Evolutionary conservation across 2,888 invertebrate species (phyloP).

Genomic region (Bruchidius siliquastri): DNA sequence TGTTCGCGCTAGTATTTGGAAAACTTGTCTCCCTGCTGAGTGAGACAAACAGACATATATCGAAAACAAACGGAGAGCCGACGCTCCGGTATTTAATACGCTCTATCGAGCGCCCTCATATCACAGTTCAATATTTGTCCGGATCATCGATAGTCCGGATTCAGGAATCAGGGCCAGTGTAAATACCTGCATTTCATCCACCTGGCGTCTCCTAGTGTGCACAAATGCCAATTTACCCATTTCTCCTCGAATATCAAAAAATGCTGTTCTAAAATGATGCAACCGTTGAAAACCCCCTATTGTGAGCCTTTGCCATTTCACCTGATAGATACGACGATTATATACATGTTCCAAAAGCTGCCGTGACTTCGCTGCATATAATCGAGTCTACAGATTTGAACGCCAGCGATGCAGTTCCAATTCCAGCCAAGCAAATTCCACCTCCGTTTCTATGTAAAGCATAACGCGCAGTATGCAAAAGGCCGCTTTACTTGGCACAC

Average conservation of each 20-base stretch:
- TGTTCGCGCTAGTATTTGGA: no score
- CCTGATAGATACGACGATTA: background rate
- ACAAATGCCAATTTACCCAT: no score
- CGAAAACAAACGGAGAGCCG: background rate
- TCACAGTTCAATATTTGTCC: constrained; percentile 2
- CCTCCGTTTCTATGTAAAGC: background rate
- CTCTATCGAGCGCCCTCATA: background rate
- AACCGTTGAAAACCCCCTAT: no score
- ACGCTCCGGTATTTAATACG: background rate
- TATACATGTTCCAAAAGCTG: background rate
- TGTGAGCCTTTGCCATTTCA: background rate
- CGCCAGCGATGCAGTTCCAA: background rate
- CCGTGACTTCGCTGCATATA: background rate
- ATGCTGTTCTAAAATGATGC: no score
- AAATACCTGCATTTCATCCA: constrained; percentile 18
- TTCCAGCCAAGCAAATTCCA: background rate
- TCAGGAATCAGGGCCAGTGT: constrained; percentile 1
- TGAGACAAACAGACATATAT: background rate
- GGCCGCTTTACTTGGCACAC: background rate
- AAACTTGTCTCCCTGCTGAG: no score
- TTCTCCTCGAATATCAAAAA: no score
- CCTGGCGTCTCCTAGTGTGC: no score
- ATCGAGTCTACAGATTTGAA: background rate
- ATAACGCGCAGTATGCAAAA: background rate
- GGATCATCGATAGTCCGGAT: constrained; percentile 1